Conservation (phyloP, 2,113 vertebrate genomes). For the Proterorhinus semilunaris region DNA sequence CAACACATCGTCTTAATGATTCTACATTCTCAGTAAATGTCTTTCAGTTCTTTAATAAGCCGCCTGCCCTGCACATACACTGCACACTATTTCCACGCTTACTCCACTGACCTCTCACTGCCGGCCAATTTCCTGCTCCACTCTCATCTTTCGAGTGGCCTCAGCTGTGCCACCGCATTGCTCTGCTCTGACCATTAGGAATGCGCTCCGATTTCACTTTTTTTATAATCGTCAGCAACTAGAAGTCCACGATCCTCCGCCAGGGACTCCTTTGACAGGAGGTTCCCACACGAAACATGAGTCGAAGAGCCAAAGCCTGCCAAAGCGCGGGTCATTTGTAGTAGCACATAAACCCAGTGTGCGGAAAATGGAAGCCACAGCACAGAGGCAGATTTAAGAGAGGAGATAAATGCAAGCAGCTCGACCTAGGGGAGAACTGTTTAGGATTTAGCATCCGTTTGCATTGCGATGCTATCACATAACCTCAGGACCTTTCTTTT, state of each 20-base stretch:
- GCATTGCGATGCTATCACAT: slow-evolving; percentile 25
- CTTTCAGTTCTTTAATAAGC: neutral
- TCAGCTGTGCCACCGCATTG: slow-evolving; percentile 67
- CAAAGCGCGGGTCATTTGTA: slow-evolving; percentile 51
- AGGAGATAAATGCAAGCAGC: slow-evolving; percentile 56
- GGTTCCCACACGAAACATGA: slow-evolving; percentile 67
- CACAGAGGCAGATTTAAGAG: slow-evolving; percentile 61
- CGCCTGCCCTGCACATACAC: neutral
- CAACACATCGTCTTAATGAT: neutral
- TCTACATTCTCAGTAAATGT: neutral
- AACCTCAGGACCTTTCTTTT: slow-evolving; percentile 43
- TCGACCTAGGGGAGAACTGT: slow-evolving; percentile 63
- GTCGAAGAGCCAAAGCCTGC: slow-evolving; percentile 49
- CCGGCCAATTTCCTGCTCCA: slow-evolving; percentile 42
- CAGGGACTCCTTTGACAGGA: slow-evolving; percentile 38
- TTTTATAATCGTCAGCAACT: slow-evolving; percentile 64
- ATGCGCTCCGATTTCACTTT: slow-evolving; percentile 78
- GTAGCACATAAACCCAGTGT: slow-evolving; percentile 46
- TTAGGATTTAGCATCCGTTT: slow-evolving; percentile 70
- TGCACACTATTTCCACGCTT: slow-evolving; percentile 9
- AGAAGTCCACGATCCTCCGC: slow-evolving; percentile 44
- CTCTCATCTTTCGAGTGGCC: slow-evolving; percentile 57
- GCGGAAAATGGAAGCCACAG: slow-evolving; percentile 59
- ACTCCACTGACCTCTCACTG: slow-evolving; percentile 26
- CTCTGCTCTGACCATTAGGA: slow-evolving; percentile 57